Base-by-base conservation (phyloP, 2,113 vertebrate species). In the Sakesphorus luctuosus region DNA sequence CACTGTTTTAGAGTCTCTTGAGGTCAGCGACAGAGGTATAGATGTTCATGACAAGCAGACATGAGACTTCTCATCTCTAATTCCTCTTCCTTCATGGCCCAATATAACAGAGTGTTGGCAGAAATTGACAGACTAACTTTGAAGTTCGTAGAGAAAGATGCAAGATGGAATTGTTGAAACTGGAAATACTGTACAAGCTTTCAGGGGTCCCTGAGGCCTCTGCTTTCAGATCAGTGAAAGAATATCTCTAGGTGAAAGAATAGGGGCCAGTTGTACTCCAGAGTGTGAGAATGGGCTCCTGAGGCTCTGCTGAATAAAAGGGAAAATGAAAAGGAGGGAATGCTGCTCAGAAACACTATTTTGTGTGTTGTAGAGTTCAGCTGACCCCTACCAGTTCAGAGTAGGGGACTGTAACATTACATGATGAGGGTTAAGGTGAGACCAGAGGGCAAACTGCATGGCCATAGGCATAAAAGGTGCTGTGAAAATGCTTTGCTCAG, bases 251-350 rank as follows among this genome's bases (percentile, higher is more conserved):
- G 0, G 20, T 77, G 68, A 93, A 92, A 86, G 79, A 86, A 74
- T 5, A 89, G 43, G 52, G 59, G 43, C 38, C 17, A 0, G 46
- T 66, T 95, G 72, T 77, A 85, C 52, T 90, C 88, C 26, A 44
- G 86, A 90, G 43, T 74, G 50, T 72, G 76, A 92, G 85, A 94
- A 95, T 66, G 59, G 59, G 46, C 79, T 93, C 92, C 90, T 86
- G 91, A 79, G 76, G 92, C 74, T 94, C 67, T 90, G 62, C 28
- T 83, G 91, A 96, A 96, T 85, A 26, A 93, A 91, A 94, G 26
- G 33, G 55, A 85, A 95, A 93, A 89, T 71, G 55, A 93, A 91
- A 90, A 95, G 78, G 82, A 46, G 17, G 62, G 43, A 62, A 80
- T n/a, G 13, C 50, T 59, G 21, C 63, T 77, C 72, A 80, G 82